Base-by-base conservation (phyloP, 2,113 vertebrate species). In the Gasterosteus nipponicus region DNA sequence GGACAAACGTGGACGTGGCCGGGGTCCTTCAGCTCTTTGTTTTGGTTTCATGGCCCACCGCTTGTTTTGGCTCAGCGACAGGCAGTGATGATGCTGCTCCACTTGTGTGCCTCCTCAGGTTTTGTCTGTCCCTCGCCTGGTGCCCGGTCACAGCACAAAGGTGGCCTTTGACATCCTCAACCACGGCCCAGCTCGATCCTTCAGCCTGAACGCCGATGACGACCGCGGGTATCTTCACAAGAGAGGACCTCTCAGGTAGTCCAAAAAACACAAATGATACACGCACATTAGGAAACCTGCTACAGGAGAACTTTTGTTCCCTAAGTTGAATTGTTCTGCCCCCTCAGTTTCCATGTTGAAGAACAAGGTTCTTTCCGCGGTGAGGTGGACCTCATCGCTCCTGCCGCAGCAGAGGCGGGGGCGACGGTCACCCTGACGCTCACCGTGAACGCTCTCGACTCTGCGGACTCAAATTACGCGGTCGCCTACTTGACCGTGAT, bases 401-500 rank as follows among this genome's bases (percentile, higher is more conserved):
- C 95, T 0, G 75, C 80, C 2, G 81, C 82, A 2, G 93, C 93
- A 2, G 47, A 75, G 38, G 83, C 87, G 0, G 92, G 94, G 39
- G 88, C 79, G 0, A 82, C 92, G 2, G 92, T 96, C 63, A 92
- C 82, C 0, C 89, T 96, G 31, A 95, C 93, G 0, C 91, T 96
- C 58, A 93, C 91, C 0, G 92, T 93, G 3, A 73, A 63, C 10
- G 77, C 71, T 12, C 63, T 77, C 14, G 69, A 94, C 74, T 88
- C 89, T 0, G 59, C 86, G 6, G 92, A 92, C 9, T 78, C 90
- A 35, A 93, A 93, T 72, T 93, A 95, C 15, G 94, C 94, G n/a
- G 94, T 96, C 77, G 84, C 92, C 29, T 92, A 92, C 70, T 81
- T 96, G 35, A 92, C 92, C 12, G 94, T 96, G 29, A 75, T 93